phyloP scores from a whole-genome alignment of 2,113 vertebrate genomes.

The Erythrolamprus reginae region DNA sequence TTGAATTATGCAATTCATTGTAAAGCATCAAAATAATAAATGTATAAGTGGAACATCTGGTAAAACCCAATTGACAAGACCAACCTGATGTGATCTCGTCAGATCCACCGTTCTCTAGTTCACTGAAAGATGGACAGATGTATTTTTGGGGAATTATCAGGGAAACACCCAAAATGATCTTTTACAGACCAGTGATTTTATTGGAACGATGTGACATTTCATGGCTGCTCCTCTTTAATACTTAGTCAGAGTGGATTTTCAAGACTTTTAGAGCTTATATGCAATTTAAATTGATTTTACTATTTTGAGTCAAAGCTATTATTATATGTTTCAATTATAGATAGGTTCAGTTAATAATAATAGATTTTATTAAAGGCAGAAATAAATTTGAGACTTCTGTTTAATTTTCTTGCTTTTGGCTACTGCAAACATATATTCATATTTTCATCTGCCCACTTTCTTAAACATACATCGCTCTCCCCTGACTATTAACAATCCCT shows the following conservation, averaged over 20 bases:
- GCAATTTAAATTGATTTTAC: background rate
- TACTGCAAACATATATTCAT: background rate
- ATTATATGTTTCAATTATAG: background rate
- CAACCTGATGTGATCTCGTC: background rate
- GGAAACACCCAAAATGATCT: background rate
- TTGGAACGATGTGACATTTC: background rate
- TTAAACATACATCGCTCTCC: background rate
- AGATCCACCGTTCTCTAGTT: background rate
- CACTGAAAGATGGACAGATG: background rate
- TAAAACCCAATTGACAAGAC: background rate
- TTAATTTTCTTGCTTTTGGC: background rate
- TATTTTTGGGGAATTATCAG: background rate
- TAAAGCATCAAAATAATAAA: background rate
- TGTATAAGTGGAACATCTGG: no score
- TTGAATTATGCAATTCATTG: background rate
- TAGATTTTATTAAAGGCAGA: conserved; percentile 8
- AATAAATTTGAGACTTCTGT: background rate
- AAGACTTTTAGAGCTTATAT: background rate
- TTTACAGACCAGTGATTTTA: accelerated
- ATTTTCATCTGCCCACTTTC: background rate
- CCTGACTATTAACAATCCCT: background rate
- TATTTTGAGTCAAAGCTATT: background rate
- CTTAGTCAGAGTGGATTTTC: background rate
- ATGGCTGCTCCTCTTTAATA: background rate
- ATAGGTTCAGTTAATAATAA: background rate